Base-by-base conservation (phyloP, 2,888 invertebrate genomes). In the Spialia ferax region DNA sequence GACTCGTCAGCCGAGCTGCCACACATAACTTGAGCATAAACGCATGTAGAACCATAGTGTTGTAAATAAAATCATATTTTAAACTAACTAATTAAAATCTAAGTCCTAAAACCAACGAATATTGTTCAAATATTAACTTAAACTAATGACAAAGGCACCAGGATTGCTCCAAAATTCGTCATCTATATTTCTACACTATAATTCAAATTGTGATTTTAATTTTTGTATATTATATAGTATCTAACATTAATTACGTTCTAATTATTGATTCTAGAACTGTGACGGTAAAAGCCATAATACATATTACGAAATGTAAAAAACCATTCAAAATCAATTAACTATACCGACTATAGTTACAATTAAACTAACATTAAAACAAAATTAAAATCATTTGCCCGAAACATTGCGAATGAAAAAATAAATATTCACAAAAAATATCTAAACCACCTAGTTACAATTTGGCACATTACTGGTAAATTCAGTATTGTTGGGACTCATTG, bases 21-120 rank as follows among this genome's bases (percentile, higher is more conserved):
- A 75, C 84, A 85, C 86, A 86, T 84, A 84, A 75, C 87, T 87
- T 86, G 88, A 88, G 85, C 69, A 68, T 64, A 65, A 65, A 67
- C 32, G 60, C 64, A 35, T 35, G 50, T 20, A n/a, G 50, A 38
- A 38, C 56, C 42, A 48, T 15, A 35, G 35, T 61, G 32, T 48
- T 42, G 45, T 48, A 48, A 48, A 48, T 48, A 48, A n/a, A 52
- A 52, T 23, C 52, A 52, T 61, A 45, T 45, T 56, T 48, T n/a
- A 54, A 20, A 15, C 42, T 55, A 23, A 10, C 13, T 29, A 52
- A 32, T 38, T 26, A 6, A 56, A 29, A 32, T 35, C 32, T 18
- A 56, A 45, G 48, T 35, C 45, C 15, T 52, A 50, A n/a, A 65
- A 18, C 22, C 23, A 20, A 59, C 20, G 15, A 50, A 66, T 57